Conservation (phyloP, 2,888 invertebrate genomes). For the Lithophane ornitopus region DNA sequence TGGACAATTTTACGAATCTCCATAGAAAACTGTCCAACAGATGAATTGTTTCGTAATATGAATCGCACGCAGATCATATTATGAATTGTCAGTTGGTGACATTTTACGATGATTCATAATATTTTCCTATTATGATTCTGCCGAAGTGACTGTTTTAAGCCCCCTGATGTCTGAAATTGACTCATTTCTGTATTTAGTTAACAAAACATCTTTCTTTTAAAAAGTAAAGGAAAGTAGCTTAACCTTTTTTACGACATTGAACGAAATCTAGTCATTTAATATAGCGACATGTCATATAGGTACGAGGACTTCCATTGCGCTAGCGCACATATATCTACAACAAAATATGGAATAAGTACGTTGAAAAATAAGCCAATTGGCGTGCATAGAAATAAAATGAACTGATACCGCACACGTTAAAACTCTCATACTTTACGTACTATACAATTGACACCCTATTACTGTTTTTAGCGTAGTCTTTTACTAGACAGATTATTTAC, state of each 20-base stretch:
- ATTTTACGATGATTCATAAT: too few species aligned
- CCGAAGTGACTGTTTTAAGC: too few species aligned
- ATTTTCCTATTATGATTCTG: too few species aligned
- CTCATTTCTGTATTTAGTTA: slow-evolving; percentile 4
- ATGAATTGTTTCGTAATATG: too few species aligned
- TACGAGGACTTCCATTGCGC: slow-evolving; percentile 14
- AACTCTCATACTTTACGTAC: slow-evolving; percentile 67
- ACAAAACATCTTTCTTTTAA: slow-evolving; percentile 1
- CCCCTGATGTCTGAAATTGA: background rate
- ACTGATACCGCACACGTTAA: slow-evolving; percentile 79
- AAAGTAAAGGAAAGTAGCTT: background rate
- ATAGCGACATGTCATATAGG: slow-evolving; percentile 12
- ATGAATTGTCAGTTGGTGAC: too few species aligned
- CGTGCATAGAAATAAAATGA: slow-evolving; percentile 80
- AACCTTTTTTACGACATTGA: background rate
- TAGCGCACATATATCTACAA: slow-evolving; percentile 35
- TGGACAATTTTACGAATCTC: too few species aligned
- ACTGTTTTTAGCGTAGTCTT: slow-evolving; percentile 11
- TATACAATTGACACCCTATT: slow-evolving; percentile 37
- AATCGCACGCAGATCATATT: too few species aligned
- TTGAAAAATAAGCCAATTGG: slow-evolving; percentile 76
- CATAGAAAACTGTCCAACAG: too few species aligned
- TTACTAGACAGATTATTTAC: background rate
- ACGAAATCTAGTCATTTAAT: background rate
- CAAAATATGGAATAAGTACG: slow-evolving; percentile 55